Percentiles rank a stretch among this genome's conserved stretches.
phyloP scores from a whole-genome alignment of 2,797 vertebrate genomes.

The Microctenopoma stevenorrisi region DNA sequence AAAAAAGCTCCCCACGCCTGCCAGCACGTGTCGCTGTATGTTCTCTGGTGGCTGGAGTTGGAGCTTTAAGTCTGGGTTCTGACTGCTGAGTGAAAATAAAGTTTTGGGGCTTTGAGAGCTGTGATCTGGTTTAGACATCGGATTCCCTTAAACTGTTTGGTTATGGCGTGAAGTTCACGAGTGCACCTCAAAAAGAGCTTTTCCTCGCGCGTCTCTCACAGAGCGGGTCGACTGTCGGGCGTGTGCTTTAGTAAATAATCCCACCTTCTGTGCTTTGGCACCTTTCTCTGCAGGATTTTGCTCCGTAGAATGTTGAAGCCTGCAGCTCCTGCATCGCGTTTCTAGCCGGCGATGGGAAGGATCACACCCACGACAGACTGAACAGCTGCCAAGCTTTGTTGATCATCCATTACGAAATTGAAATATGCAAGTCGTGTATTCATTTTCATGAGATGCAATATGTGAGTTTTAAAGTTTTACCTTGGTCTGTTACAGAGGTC shows the following conservation, averaged over 20 bases:
- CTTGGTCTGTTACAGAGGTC: conserved; percentile 39
- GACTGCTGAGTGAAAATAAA: conserved; percentile 9
- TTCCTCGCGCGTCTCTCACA: not conserved
- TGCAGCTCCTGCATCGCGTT: conserved; percentile 43
- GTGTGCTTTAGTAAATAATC: conserved; percentile 32
- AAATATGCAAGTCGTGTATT: conserved; percentile 58
- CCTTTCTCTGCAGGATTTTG: conserved; percentile 38
- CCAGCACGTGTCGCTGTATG: conserved; percentile 1
- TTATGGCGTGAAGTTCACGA: conserved; percentile 12
- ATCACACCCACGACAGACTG: conserved; percentile 2
- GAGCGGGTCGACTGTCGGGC: conserved; percentile 9
- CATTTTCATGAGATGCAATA: conserved; percentile 24
- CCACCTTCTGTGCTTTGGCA: conserved; percentile 15
- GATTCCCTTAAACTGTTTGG: conserved; percentile 3
- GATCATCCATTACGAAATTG: conserved; percentile 10
- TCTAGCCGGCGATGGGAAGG: conserved; percentile 40
- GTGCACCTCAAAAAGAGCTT: conserved; percentile 24
- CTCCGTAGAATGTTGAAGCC: conserved; percentile 47
- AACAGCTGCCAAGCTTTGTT: conserved; percentile 13
- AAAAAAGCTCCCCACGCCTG: conserved; percentile 15
- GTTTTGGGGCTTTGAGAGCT: conserved; percentile 23
- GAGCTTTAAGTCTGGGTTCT: not conserved
- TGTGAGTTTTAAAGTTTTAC: conserved; percentile 28
- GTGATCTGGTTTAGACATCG: conserved; percentile 23
- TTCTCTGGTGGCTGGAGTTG: conserved; percentile 20